A percentile compares a stretch with the other conserved stretches of the same genome.
Conservation (phyloP, 2,797 vertebrate genomes). For the Helicolenus hilgendorfi region DNA sequence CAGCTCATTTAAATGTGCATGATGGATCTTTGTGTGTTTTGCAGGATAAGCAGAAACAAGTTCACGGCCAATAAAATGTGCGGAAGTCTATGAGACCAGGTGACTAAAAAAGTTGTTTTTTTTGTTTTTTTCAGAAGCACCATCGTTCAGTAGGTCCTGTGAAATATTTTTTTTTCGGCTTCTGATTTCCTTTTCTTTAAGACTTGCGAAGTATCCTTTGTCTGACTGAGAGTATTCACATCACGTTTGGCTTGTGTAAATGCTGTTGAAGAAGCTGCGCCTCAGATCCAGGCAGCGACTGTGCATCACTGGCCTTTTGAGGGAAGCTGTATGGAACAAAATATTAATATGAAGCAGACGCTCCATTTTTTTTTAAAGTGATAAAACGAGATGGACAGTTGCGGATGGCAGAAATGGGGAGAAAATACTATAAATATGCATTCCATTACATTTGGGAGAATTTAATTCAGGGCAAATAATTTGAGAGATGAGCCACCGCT, state of each 20-base stretch:
- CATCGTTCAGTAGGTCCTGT: background rate
- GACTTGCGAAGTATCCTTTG: background rate
- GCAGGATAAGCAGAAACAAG: background rate
- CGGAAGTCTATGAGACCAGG: background rate
- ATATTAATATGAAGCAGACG: conserved; percentile 50
- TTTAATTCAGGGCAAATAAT: conserved; percentile 89
- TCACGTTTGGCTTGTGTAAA: background rate
- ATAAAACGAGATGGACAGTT: conserved; percentile 52
- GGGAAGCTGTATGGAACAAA: conserved; percentile 8
- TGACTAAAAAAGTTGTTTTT: background rate
- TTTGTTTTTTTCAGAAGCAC: background rate
- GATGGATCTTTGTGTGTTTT: background rate
- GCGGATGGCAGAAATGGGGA: conserved; percentile 51
- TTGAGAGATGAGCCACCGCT: conserved; percentile 85
- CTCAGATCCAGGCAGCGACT: background rate
- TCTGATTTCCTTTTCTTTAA: background rate
- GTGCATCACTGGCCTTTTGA: conserved; percentile 14
- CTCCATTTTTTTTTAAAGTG: conserved; percentile 27
- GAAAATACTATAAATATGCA: conserved; percentile 86
- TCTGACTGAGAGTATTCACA: conserved; percentile 3
- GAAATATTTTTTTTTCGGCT: background rate
- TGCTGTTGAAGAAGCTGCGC: background rate
- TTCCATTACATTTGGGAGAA: conserved; percentile 90
- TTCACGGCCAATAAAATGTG: background rate
- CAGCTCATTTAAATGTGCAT: background rate